Evolutionary conservation across 2,888 invertebrate genomes (phyloP).

Genomic region (Leucozona laternaria): DNA sequence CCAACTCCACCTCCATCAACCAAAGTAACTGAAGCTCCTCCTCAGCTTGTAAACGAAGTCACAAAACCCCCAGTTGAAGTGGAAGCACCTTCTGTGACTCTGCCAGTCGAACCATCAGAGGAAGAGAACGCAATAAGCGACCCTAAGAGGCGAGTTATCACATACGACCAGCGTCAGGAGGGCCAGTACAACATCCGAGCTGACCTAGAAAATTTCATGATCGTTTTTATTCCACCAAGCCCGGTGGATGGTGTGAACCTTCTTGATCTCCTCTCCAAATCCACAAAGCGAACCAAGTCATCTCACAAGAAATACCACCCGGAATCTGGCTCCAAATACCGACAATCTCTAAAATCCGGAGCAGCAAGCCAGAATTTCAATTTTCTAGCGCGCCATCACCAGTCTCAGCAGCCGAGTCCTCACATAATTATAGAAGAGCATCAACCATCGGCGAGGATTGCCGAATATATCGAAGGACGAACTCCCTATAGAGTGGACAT

Average conservation of each 20-base stretch:
- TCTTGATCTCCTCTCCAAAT: slow-evolving; percentile 80
- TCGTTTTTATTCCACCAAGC: slow-evolving; percentile 87
- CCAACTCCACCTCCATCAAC: neutral
- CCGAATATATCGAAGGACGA: slow-evolving; percentile 87
- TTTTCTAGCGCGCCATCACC: slow-evolving; percentile 59
- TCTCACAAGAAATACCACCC: slow-evolving; percentile 70
- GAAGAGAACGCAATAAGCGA: slow-evolving; percentile 35
- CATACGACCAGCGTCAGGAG: slow-evolving; percentile 89
- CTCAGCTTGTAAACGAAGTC: slow-evolving; percentile 34
- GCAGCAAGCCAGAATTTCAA: slow-evolving; percentile 56
- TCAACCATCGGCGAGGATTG: slow-evolving; percentile 62
- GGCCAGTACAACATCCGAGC: slow-evolving; percentile 90
- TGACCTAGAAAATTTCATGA: slow-evolving; percentile 89
- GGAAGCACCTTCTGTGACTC: slow-evolving; percentile 22
- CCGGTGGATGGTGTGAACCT: slow-evolving; percentile 79
- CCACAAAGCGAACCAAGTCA: slow-evolving; percentile 78
- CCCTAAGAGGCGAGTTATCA: slow-evolving; percentile 79
- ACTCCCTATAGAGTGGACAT: slow-evolving; percentile 89
- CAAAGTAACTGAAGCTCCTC: slow-evolving; percentile 36
- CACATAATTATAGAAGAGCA: slow-evolving; percentile 63
- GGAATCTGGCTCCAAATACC: slow-evolving; percentile 67
- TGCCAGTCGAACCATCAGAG: slow-evolving; percentile 20
- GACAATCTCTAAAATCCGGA: slow-evolving; percentile 73
- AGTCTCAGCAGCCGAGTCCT: slow-evolving; percentile 38
- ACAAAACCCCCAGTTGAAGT: slow-evolving; percentile 54